Evolutionary conservation across 92 coral and sea anemone species (phyloP), one percentile per base, ranked within the genome.

Genomic region (Phenganax stokvisi): DNA sequence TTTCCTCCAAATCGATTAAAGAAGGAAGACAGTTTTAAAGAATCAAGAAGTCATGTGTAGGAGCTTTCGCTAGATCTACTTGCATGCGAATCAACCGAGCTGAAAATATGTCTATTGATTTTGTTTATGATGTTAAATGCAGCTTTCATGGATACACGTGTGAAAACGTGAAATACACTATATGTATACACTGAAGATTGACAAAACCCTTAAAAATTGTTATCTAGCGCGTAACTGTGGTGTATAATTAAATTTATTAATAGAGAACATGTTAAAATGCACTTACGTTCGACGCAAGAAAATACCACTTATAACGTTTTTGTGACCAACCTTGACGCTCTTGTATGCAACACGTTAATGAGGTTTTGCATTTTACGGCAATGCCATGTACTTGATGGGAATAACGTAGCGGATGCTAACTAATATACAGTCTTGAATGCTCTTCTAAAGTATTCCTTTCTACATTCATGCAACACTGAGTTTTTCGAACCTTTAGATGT

Each of bases 301-400:
- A 6, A 12, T 68, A 53, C 30, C 54, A 30, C 17, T 51, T 68
- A 3, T 13, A 68, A 68, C 47, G 73, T 30, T 15, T 31, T n/a
- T 7, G 73, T n/a, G 47, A 37, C 53, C 16, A 68, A 20, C 73
- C 47, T 68, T 29, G 10, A 30, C 28, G 31, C 47, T 25, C 31
- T 6, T n/a, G 67, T 7, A 61, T 8, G n/a, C 30, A 37, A 16
- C 73, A 53, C 47, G 73, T 68, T 51, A 30, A 51, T 9, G 37
- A 9, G 20, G 73, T 68, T 53, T 37, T 37, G 15, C 53, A 68
- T 68, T 68, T 52, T 68, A 68, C 53, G 51, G 37, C 73, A 29
- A 0, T 68, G 73, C 30, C 31, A 68, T 68, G 47, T 29, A 68
- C 31, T 68, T 68, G 73, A 68, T 61, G 47, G 47, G 72, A 66